Conservation (phyloP, 1,140 invertebrate genomes). For the Zophobas morio region DNA sequence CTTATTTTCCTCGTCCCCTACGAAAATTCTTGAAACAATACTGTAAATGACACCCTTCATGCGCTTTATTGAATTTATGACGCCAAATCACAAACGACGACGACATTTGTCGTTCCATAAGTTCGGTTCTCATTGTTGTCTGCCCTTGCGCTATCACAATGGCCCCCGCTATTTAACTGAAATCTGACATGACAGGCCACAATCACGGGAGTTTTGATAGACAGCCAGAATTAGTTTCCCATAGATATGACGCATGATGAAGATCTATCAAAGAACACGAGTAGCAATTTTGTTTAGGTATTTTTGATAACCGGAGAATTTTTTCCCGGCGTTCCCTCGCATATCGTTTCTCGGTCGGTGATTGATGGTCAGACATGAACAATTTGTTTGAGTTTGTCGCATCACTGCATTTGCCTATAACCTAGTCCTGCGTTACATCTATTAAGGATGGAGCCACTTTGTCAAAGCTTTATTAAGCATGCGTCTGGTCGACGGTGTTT, state of each 20-base stretch:
- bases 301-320: background rate
- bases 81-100: constrained; percentile 37
- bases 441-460: constrained; percentile 29
- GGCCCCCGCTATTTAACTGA: constrained; percentile 32
- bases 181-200: constrained; percentile 39
- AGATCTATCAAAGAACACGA: constrained; percentile 17
- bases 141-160: constrained; percentile 37
- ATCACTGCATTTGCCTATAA: constrained; percentile 36
- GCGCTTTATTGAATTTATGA: constrained; percentile 38
- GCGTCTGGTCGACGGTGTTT: constrained; percentile 6
- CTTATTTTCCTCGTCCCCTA: background rate
- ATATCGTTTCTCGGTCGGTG: background rate
- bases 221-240: constrained; percentile 38
- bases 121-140: constrained; percentile 38
- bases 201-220: constrained; percentile 34
- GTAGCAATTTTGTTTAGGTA: constrained; percentile 11
- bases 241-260: constrained; percentile 25
- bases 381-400: constrained; percentile 40
- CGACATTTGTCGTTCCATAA: constrained; percentile 43
- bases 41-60: constrained; percentile 37
- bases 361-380: constrained; percentile 28
- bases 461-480: constrained; percentile 35
- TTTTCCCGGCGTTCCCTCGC: background rate
- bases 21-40: constrained; percentile 20
- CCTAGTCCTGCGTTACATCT: constrained; percentile 36